Evolutionary conservation across 2,113 vertebrate genomes (phyloP), one percentile per base, ranked within the genome.

Genomic region (Vulpes ferrilata): DNA sequence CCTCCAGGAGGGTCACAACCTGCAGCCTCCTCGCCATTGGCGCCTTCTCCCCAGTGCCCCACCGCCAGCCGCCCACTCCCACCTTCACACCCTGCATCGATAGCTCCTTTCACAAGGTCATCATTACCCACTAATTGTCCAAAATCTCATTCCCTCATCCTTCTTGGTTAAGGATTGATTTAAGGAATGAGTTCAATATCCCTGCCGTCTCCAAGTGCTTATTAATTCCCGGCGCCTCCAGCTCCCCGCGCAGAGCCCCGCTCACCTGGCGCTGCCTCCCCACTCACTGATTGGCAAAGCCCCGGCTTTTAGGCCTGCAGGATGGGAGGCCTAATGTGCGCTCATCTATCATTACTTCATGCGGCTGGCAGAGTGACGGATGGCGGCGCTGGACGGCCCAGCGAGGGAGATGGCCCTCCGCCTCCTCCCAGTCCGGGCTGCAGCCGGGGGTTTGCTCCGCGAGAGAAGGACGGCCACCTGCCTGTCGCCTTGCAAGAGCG

Each of bases 141-240:
- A 51, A 95, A 97, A 93, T 87, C 84, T 96, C 95, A 92, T 71
- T 91, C 95, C 92, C 96, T 97, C 97, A 86, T 98, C 93, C 95
- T 96, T 98, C 97, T 95, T 96, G 94, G 96, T 97, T 97, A 97
- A 83, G 92, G 94, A 98, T 96, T 98, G 97, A 98, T 97, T 97
- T 96, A 97, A 97, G 97, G 96, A 94, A 93, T 59, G 83, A 95
- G 94, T 96, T 96, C 97, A 98, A 98, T 97, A 98, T 96, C 93
- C 96, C 95, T 1, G 71, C 93, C 12, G 1, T 86, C 90, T 94
- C 94, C 93, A 11, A 87, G 89, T 60, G 92, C 93, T 96, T 96
- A 98, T 98, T 96, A 97, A 98, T 98, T 97, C 97, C 97, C 10
- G 1, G 92, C 0, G 55, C 96, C 97, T 95, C 64, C 92, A 96